These are phyloP conservation scores for Eurytoma adleriae DNA, from an alignment of 2,888 invertebrate genomes.

Conservation along the genomic window DNA sequence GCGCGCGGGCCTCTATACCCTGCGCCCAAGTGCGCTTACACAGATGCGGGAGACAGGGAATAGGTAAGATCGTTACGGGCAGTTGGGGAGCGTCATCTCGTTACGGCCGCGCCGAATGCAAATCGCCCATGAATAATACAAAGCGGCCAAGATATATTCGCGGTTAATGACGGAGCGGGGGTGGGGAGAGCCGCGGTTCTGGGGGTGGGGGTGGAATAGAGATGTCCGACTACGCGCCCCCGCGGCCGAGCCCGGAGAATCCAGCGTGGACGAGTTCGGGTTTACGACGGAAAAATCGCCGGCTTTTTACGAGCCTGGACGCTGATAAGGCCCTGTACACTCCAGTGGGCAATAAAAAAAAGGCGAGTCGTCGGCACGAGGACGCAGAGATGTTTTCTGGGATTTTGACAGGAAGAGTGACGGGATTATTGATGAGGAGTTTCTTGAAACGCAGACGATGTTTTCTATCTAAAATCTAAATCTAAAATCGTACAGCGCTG, in stretches of 20 bases:
- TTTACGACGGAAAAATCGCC: constrained; percentile 9
- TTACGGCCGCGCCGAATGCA: constrained; percentile 50
- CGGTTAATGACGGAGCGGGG: constrained; percentile 54
- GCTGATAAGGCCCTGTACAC: too few species aligned
- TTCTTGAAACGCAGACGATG: too few species aligned
- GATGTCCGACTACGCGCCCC: neutral
- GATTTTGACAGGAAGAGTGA: too few species aligned
- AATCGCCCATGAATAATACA: constrained; percentile 59
- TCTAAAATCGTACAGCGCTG: too few species aligned
- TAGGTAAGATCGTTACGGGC: constrained; percentile 54
- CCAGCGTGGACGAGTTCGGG: neutral
- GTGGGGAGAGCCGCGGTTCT: neutral
- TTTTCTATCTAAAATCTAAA: too few species aligned
- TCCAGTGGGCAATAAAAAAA: too few species aligned
- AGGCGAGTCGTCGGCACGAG: too few species aligned
- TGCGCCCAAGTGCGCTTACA: neutral
- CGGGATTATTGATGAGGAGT: too few species aligned
- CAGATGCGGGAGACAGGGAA: constrained; percentile 20
- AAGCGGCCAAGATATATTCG: constrained; percentile 45
- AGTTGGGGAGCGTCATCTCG: constrained; percentile 54
- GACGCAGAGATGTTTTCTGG: too few species aligned
- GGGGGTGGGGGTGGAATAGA: neutral
- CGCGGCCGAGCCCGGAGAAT: neutral
- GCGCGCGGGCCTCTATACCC: neutral
- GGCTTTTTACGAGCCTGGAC: neutral